Base-by-base conservation (phyloP, 2,113 vertebrate species). In the Acrocephalus kingi region DNA sequence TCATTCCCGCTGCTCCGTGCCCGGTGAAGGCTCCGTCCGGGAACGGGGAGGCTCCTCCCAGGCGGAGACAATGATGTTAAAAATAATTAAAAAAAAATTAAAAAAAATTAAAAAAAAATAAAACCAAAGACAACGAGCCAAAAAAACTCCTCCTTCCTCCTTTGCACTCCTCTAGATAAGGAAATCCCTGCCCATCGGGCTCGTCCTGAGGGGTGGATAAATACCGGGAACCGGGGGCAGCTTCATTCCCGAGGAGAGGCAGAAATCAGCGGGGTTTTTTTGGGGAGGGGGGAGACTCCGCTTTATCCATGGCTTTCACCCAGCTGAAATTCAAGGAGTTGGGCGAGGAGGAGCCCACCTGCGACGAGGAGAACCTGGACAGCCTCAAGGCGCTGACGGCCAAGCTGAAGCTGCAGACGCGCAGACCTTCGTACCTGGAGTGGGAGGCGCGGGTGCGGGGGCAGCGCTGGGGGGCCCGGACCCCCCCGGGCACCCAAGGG, bases 391-490 rank as follows among this genome's bases (percentile, higher is more conserved):
- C 99, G 0, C 98, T 99, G 28, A 95, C 99, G 0, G 98, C 98
- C 87, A 99, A 99, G 94, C 97, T 99, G 93, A 99, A 98, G 92
- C 83, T 99, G 35, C 98, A 99, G 96, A 99, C 99, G 0, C 98
- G 99, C 76, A 96, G 99, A 85, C 99, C 99, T 1, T 99, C 99
- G 2, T 99, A 99, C 61, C 95, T 99, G 88, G 99, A 99, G 96
- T 99, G 99, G 99, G 98, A 99, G 11, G 98, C 99, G n/a, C 97
- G 93, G 16, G 93, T 99, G 4, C 97, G 98, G 96, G 98, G 98
- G 30, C 97, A 97, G 58, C 97, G 98, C 54, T 99, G 99, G 99
- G 62, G 23, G 41, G 93, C 96, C 4, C 58, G 18, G 25, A 33
- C 72, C 63, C 41, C 86, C 0, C 16, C 2, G 23, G 94, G 77